Evolutionary conservation across 2,797 vertebrate genomes (phyloP), one percentile per base, ranked within the genome.

Genomic region (Sebastes taczanowskii): DNA sequence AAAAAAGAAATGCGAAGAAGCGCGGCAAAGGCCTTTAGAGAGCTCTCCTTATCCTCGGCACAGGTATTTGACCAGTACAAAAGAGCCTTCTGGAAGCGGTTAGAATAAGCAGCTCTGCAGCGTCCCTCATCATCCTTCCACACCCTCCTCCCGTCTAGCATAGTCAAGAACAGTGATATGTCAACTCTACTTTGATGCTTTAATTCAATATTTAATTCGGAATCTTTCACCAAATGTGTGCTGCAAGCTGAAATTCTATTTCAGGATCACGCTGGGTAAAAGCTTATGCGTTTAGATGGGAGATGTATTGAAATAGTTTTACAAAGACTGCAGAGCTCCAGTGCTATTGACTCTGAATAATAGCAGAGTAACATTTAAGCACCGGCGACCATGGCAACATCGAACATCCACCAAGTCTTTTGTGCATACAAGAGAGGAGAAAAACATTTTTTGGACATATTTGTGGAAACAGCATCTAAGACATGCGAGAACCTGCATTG

Each of bases 11-110:
- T 71, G 58, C 82, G 58, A 71, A 34, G 30, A 55, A 59, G 67
- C 25, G 22, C 4, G 0, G 25, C 22, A 42, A 64, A 80, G 74
- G 71, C 38, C 74, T 75, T 83, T 2, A 18, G 69, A 82, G 82
- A 84, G 55, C 49, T 52, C 35, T 34, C 62, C 52, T 77, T 61
- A 85, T 82, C 71, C 52, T 60, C 68, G 1, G 78, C 63, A 62
- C 52, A 74, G 34, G 64, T 75, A 34, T 89, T 78, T 74, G 67
- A 76, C 82, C 49, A 59, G n/a, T 25, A 63, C 70, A 82, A 78
- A 81, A 71, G 62, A 79, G 77, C 53, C 38, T 66, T 66, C 60
- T 53, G 73, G 64, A 72, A 63, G 79, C 62, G n/a, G 46, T 71
- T 71, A 35, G 64, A 25, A 83, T 38, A 59, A 74, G 34, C 77